These are phyloP conservation scores for Ispidina picta DNA, from an alignment of 2,797 vertebrate genomes.

Conservation along the genomic window DNA sequence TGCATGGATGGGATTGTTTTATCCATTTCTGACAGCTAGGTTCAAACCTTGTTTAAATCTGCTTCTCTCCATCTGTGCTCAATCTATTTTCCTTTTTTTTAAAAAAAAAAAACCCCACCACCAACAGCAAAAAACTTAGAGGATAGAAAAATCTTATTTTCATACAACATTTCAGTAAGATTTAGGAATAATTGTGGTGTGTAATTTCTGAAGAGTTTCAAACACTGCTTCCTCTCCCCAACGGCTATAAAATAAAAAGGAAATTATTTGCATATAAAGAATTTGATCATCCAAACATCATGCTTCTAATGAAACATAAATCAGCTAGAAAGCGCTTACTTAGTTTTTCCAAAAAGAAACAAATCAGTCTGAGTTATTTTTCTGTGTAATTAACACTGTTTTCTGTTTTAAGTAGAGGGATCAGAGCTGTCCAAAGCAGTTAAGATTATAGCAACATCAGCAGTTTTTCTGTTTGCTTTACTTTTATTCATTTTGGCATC, in stretches of 20 bases:
- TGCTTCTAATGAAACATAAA: slow-evolving; percentile 40
- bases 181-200: background rate
- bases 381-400: slow-evolving; percentile 61
- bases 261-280: slow-evolving; percentile 49
- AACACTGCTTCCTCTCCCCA: background rate
- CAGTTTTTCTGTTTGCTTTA: slow-evolving; percentile 67
- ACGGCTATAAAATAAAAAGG: background rate
- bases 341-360: slow-evolving; percentile 62
- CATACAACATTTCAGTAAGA: background rate
- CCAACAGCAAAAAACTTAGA: background rate
- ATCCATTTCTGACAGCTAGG: background rate
- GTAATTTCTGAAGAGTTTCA: slow-evolving; percentile 21
- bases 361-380: slow-evolving; percentile 70
- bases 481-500: slow-evolving; percentile 68
- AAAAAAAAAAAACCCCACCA: too few species aligned
- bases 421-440: slow-evolving; percentile 57
- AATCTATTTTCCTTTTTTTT: background rate
- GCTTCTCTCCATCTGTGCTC: background rate
- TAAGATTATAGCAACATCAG: slow-evolving; percentile 67
- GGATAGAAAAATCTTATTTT: background rate
- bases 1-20: background rate
- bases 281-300: slow-evolving; percentile 19
- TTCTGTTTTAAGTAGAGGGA: slow-evolving; percentile 62
- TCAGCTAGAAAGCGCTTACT: slow-evolving; percentile 54
- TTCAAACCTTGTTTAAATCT: background rate